Conservation (phyloP, 1,140 invertebrate species). For the Drosophila ogumai region DNA sequence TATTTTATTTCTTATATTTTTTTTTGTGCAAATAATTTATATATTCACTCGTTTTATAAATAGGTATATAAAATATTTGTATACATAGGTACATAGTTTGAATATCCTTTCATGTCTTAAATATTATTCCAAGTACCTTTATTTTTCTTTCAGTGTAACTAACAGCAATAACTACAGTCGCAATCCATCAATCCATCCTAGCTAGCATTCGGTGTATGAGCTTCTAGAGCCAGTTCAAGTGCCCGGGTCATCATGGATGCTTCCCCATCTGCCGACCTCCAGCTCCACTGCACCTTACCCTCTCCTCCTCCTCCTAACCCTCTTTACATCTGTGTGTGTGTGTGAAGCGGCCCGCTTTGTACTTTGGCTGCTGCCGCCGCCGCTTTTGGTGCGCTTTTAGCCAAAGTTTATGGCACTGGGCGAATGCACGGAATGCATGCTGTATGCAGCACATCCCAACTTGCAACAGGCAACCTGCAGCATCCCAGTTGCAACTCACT, state of each 20-base stretch:
- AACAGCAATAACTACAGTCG: conserved; percentile 45
- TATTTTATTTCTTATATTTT: no score
- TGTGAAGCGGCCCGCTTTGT: conserved; percentile 39
- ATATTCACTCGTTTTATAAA: no score
- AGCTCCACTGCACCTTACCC: neutral
- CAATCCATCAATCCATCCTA: conserved; percentile 81
- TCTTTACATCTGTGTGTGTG: conserved; percentile 18
- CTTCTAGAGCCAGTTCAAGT: conserved; percentile 71
- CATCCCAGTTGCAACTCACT: conserved; percentile 21
- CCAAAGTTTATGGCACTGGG: conserved; percentile 80
- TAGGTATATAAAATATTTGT: neutral
- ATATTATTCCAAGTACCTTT: fast-evolving
- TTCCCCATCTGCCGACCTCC: conserved; percentile 32
- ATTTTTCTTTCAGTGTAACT: conserved; percentile 5
- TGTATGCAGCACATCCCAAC: conserved; percentile 40
- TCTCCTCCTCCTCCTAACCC: neutral
- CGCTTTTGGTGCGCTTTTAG: conserved; percentile 77
- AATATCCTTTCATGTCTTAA: neutral
- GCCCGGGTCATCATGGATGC: conserved; percentile 69
- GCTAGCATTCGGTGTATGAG: conserved; percentile 40
- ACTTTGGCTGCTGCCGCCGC: conserved; percentile 66
- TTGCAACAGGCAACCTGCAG: conserved; percentile 26
- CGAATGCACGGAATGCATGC: conserved; percentile 75
- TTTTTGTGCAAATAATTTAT: neutral
- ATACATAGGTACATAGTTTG: neutral